Evolutionary conservation across 2,888 invertebrate species (phyloP).

Genomic region (Pardosa pseudoannulata): DNA sequence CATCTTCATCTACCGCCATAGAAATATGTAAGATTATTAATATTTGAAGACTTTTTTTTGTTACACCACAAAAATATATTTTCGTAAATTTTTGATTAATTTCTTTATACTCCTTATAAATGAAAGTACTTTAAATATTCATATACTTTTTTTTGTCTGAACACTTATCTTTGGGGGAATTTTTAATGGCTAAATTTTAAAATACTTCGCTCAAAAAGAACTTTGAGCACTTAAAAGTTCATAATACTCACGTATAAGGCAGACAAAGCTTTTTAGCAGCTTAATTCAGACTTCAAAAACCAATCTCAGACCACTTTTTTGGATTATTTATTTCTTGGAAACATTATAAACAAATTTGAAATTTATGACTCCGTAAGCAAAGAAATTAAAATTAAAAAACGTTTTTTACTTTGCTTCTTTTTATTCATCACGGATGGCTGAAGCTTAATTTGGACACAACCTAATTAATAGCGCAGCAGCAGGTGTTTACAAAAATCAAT

Average conservation of each 20-base stretch:
- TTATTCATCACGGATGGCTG: neutral
- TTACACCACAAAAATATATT: no score
- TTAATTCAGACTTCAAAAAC: neutral
- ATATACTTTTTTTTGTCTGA: no score
- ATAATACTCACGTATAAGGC: neutral
- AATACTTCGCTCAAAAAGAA: neutral
- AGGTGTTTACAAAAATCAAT: conserved; percentile 10
- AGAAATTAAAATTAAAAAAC: neutral
- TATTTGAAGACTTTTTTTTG: no score
- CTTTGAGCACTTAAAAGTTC: neutral
- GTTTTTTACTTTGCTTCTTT: neutral
- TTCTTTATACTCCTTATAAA: no score
- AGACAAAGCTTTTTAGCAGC: neutral
- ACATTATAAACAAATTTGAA: conserved; percentile 1
- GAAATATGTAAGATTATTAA: no score
- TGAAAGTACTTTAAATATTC: no score
- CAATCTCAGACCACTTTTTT: neutral
- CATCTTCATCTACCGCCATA: no score
- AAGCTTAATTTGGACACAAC: neutral
- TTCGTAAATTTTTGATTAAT: no score
- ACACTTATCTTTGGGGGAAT: no score
- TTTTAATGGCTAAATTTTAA: no score
- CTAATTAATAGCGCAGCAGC: conserved; percentile 15
- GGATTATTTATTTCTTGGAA: neutral
- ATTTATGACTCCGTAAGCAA: conserved; percentile 1